Percentiles rank a stretch among this genome's conserved stretches.
Evolutionary conservation across 2,888 invertebrate genomes (phyloP).

Genomic region (Drosophila buzzatii): DNA sequence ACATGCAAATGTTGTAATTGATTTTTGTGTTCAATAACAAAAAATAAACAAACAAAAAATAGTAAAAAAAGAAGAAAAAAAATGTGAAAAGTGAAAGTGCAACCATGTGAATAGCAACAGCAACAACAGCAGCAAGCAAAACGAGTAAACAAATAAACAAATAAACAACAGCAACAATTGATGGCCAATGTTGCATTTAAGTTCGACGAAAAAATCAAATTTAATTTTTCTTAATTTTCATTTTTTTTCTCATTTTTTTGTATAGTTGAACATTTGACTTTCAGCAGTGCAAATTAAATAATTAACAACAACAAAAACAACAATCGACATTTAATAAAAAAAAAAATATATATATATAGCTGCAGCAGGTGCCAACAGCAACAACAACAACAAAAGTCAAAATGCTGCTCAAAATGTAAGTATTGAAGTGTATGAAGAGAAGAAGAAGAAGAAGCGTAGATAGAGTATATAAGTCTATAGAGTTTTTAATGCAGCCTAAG

Average conservation of each 20-base stretch:
- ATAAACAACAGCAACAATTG: conserved; percentile 11
- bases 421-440: conserved; percentile 19
- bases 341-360: conserved; percentile 4
- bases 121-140: conserved; percentile 15
- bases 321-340: conserved; percentile 4
- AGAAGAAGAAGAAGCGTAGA: neutral
- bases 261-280: conserved; percentile 68
- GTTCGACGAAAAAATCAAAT: neutral
- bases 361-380: conserved; percentile 40
- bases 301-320: conserved; percentile 47
- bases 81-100: conserved; percentile 79
- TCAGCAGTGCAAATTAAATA: conserved; percentile 69
- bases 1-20: conserved; percentile 50
- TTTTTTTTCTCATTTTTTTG: conserved; percentile 18
- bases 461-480: neutral
- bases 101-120: conserved; percentile 56
- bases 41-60: conserved; percentile 12
- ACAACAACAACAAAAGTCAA: conserved; percentile 28
- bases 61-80: conserved; percentile 30
- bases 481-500: neutral
- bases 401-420: conserved; percentile 77
- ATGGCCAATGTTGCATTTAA: conserved; percentile 29
- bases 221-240: conserved; percentile 22
- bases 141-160: conserved; percentile 31
- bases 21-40: conserved; percentile 46